Evolutionary conservation across 2,113 vertebrate species (phyloP).

Genomic region (Dipodomys stephensi): DNA sequence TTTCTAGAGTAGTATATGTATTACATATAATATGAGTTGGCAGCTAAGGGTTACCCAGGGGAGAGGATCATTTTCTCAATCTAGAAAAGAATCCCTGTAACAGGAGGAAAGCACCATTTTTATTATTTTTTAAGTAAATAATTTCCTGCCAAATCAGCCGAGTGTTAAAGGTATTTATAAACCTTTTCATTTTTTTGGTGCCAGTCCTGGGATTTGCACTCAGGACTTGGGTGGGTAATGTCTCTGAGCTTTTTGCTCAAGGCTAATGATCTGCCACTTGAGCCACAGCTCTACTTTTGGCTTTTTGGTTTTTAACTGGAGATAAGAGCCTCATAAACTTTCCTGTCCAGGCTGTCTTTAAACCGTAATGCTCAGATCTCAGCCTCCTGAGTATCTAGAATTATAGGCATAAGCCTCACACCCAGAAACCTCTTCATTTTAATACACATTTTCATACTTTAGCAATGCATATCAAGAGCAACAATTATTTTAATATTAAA

Average conservation of each 20-base stretch:
- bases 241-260: no score
- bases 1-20: slow-evolving; percentile 62
- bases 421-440: background rate
- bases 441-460: slow-evolving; percentile 57
- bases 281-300: no score
- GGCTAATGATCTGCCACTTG: no score
- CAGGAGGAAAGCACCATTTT: background rate
- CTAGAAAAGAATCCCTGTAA: slow-evolving; percentile 60
- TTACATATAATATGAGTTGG: slow-evolving; percentile 58
- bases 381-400: no score
- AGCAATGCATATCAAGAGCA: slow-evolving; percentile 7
- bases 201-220: no score
- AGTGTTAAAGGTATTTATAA: slow-evolving; percentile 60
- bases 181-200: background rate
- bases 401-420: no score
- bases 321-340: no score
- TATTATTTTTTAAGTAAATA: slow-evolving; percentile 66
- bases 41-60: slow-evolving; percentile 59
- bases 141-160: slow-evolving; percentile 51
- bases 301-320: no score
- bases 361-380: no score
- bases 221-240: no score
- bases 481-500: slow-evolving; percentile 60
- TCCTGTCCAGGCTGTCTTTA: no score
- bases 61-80: slow-evolving; percentile 58